Evolutionary conservation across 2,888 invertebrate genomes (phyloP).

Genomic region (Cryptocephalus moraei): DNA sequence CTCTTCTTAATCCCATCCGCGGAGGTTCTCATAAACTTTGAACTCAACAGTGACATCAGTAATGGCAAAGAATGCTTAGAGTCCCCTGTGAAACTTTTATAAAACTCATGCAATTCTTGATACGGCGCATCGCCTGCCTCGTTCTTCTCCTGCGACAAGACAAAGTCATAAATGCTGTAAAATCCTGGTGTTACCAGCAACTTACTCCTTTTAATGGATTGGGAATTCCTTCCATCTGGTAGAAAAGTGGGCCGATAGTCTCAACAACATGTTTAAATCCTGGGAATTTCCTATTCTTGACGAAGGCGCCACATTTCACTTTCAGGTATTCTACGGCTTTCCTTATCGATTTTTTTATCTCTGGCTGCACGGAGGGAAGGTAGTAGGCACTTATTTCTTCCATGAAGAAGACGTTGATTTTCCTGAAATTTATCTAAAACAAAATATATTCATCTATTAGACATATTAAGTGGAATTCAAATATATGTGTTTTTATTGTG

Average conservation of each 20-base stretch:
- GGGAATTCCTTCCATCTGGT: constrained; percentile 5
- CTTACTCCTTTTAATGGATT: constrained; percentile 8
- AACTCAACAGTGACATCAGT: no score
- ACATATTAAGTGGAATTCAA: no score
- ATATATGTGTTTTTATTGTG: no score
- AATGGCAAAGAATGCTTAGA: not conserved
- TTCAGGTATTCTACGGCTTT: constrained; percentile 43
- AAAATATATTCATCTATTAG: no score
- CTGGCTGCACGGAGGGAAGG: constrained; percentile 15
- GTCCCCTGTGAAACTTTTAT: constrained; percentile 20
- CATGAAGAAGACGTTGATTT: constrained; percentile 13
- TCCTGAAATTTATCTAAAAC: constrained; percentile 12
- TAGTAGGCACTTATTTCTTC: constrained; percentile 6
- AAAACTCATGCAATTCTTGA: constrained; percentile 19
- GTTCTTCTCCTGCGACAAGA: no score
- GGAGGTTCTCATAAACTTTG: no score
- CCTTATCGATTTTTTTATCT: constrained; percentile 43
- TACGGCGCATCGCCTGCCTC: no score
- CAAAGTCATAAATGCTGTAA: no score
- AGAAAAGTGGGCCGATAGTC: constrained; percentile 3
- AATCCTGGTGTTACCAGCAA: constrained; percentile 6
- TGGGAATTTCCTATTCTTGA: constrained; percentile 30
- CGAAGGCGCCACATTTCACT: constrained; percentile 2
- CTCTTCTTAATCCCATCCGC: no score
- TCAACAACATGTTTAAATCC: constrained; percentile 6